phyloP scores from a whole-genome alignment of 2,113 vertebrate genomes.

The Pelecanoides urinatrix region DNA sequence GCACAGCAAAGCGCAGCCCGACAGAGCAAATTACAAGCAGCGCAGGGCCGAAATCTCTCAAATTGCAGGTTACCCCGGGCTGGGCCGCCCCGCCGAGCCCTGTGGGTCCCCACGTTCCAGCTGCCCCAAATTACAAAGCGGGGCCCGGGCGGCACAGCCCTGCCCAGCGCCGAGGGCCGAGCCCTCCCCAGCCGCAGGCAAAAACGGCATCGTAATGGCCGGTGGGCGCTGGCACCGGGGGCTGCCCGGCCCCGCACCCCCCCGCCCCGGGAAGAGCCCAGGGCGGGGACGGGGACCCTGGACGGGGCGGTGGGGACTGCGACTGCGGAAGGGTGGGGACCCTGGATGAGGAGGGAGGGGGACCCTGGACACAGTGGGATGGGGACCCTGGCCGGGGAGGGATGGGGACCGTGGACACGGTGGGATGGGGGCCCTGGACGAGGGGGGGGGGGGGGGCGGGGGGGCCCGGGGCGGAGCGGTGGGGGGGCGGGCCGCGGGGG shows the following conservation, averaged over 20 bases:
- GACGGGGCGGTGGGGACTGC: too few species aligned
- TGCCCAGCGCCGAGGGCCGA: neutral
- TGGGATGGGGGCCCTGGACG: too few species aligned
- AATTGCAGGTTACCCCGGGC: conserved; percentile 19
- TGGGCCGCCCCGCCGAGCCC: neutral
- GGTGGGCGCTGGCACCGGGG: neutral
- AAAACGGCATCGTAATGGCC: conserved; percentile 4
- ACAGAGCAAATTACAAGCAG: conserved; percentile 45
- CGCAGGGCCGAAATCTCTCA: neutral
- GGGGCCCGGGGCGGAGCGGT: too few species aligned
- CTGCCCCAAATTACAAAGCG: conserved; percentile 51
- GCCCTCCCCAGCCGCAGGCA: neutral
- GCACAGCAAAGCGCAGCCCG: neutral
- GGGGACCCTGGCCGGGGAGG: too few species aligned
- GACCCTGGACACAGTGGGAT: too few species aligned
- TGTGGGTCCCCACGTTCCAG: neutral
- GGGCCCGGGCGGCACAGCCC: neutral
- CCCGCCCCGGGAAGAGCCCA: neutral
- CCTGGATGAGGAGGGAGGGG: too few species aligned
- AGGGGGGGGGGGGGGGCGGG: too few species aligned
- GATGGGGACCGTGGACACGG: too few species aligned
- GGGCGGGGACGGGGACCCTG: neutral
- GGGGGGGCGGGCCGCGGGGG: too few species aligned
- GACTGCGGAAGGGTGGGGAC: neutral
- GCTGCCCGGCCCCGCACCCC: rapidly evolving